Evolutionary conservation across 2,888 invertebrate genomes (phyloP), one percentile per base, ranked within the genome.

Genomic region (Chrysotoxum bicinctum): DNA sequence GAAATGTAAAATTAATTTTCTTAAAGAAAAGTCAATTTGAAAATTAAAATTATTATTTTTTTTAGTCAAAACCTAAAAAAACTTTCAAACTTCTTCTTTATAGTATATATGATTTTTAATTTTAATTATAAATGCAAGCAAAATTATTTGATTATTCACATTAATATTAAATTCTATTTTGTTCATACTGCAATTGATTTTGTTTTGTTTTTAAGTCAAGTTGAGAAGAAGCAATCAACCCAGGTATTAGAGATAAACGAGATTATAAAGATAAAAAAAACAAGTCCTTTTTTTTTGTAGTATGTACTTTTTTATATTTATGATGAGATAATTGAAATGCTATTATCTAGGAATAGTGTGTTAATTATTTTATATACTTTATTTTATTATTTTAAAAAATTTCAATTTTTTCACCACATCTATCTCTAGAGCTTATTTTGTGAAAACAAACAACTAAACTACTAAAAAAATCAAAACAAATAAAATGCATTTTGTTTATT

Each of bases 201-300:
- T 79, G 40, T 75, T 83, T 64, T 56, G 52, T 73, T 58, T 43
- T 26, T 75, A 79, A 84, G 80, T 84, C 84, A 84, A 76, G 80
- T 80, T 84, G 75, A 84, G 50, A 70, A 75, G 70, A 75, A 66
- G 66, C 70, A 84, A 79, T 70, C 70, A 72, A 76, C 75, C 84
- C 84, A 84, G 84, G 84, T 84, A 84, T 84, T 84, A 84, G 84
- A 79, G 75, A 76, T 84, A 84, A 84, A 80, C n/a, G 84, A 84
- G 84, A 84, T 84, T 84, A 79, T 64, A 62, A 45, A 64, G 66
- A 62, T 64, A 43, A 19, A 16, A 76, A 62, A 30, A 35, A 64
- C 48, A 62, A 52, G 52, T 72, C 64, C 64, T 68, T 69, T 62
- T 78, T 56, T 69, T 78, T 84, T 75, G 58, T 68, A 72, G 60